phyloP scores from a whole-genome alignment of 1,140 invertebrate species.

The Neodiprion pinetum region DNA sequence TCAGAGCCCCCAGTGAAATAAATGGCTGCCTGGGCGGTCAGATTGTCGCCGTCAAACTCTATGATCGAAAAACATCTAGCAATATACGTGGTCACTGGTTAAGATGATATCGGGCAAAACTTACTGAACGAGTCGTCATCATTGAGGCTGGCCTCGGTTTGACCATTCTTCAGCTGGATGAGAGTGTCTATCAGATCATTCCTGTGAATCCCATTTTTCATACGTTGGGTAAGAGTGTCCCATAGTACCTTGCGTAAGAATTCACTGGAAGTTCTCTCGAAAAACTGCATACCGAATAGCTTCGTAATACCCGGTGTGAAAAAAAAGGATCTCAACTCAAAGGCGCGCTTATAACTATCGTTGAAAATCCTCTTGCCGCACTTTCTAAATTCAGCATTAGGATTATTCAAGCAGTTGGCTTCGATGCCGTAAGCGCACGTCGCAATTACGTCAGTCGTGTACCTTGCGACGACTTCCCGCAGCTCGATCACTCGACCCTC shows the following conservation, averaged over 20 bases:
- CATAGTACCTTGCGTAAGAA: not conserved
- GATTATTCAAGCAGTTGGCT: constrained; percentile 48
- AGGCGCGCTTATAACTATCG: not conserved
- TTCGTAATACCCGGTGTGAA: not conserved
- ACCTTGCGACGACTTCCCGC: constrained; percentile 44
- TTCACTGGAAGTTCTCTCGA: not conserved
- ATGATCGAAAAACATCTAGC: not conserved
- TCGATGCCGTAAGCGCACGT: constrained; percentile 57
- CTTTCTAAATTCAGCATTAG: constrained; percentile 28
- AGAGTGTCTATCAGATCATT: not conserved
- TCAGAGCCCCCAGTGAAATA: constrained; percentile 70
- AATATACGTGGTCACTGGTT: not conserved
- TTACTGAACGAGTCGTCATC: constrained; percentile 28
- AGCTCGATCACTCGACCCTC: not conserved
- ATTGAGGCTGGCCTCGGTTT: too few relatives aligned
- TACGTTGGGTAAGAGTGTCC: not conserved
- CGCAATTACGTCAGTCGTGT: constrained; percentile 59
- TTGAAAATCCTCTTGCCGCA: not conserved
- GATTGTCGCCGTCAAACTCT: constrained; percentile 15
- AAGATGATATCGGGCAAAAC: not conserved
- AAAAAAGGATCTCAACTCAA: not conserved
- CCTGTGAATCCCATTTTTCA: not conserved
- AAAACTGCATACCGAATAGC: not conserved
- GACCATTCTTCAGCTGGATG: too few relatives aligned
- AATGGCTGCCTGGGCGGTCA: constrained; percentile 57